A percentile compares a stretch with the other conserved stretches of the same genome.
These are phyloP conservation scores for Peribatodes rhomboidaria DNA, from an alignment of 2,888 invertebrate genomes.

Conservation along the genomic window DNA sequence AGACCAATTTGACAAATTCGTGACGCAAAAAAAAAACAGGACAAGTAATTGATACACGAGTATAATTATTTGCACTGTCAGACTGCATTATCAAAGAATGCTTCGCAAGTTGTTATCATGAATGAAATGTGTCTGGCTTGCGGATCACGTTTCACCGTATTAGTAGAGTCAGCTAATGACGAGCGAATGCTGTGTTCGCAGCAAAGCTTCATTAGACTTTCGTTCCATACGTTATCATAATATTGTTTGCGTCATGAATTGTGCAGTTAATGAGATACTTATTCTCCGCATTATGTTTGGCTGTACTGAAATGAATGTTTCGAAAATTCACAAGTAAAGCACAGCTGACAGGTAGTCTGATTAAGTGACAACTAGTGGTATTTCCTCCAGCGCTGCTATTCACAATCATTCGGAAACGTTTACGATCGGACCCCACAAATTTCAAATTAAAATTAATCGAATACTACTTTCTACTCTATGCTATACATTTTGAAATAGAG, in stretches of 20 bases:
- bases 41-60: no score
- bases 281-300: background rate
- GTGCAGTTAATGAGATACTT: background rate
- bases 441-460: no score
- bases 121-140: background rate
- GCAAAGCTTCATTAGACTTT: conserved; percentile 36
- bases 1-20: background rate
- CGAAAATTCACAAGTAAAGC: no score
- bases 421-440: no score
- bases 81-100: background rate
- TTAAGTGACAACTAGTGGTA: no score
- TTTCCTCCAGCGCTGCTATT: no score
- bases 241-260: conserved; percentile 19
- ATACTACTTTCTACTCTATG: no score
- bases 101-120: background rate
- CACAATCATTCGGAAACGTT: no score
- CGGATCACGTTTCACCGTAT: conserved; percentile 27
- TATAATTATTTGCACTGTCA: conserved; percentile 1
- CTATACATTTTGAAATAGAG: no score
- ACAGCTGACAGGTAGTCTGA: no score
- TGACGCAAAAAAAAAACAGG: no score
- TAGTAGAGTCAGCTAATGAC: conserved; percentile 16
- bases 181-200: conserved; percentile 28
- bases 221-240: conserved; percentile 12
- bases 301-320: background rate